Evolutionary conservation across 2,113 vertebrate genomes (phyloP), one percentile per base, ranked within the genome.

Genomic region (Thalassoma bifasciatum): DNA sequence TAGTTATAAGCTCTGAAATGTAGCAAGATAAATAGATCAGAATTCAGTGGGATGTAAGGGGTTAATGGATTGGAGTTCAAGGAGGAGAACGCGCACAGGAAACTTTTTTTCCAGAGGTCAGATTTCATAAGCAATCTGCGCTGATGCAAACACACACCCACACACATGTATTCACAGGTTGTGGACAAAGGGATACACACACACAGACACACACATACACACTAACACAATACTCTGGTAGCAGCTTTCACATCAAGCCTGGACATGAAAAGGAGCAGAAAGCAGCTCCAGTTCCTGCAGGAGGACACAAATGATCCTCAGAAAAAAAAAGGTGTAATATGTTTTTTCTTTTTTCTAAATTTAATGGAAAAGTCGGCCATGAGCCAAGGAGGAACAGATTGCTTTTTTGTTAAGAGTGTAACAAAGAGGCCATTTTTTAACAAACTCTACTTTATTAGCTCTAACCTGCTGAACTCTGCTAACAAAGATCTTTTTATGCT

Each of bases 1-100:
- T n/a, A n/a, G n/a, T n/a, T n/a, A n/a, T n/a, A n/a, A n/a, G n/a
- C n/a, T n/a, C n/a, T n/a, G n/a, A n/a, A n/a, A n/a, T n/a, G n/a
- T n/a, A n/a, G n/a, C n/a, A n/a, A n/a, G n/a, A n/a, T n/a, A n/a
- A n/a, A n/a, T n/a, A n/a, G n/a, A n/a, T n/a, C n/a, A n/a, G n/a
- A n/a, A n/a, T n/a, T n/a, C n/a, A n/a, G n/a, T n/a, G n/a, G n/a
- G n/a, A n/a, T n/a, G n/a, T n/a, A n/a, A n/a, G n/a, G n/a, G n/a
- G n/a, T n/a, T n/a, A 86, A 88, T 85, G 88, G 82, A 82, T 73
- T 79, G 57, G 24, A 77, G 87, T 87, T 92, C 86, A 88, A 84
- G 86, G 82, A 77, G 68, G 81, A 70, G 77, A 66, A 26, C 1
- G 51, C 10, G n/a, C 40, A 83, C 63, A 72, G 68, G 87, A 74